phyloP scores from a whole-genome alignment of 2,797 vertebrate species.

The Malacoraja senta region DNA sequence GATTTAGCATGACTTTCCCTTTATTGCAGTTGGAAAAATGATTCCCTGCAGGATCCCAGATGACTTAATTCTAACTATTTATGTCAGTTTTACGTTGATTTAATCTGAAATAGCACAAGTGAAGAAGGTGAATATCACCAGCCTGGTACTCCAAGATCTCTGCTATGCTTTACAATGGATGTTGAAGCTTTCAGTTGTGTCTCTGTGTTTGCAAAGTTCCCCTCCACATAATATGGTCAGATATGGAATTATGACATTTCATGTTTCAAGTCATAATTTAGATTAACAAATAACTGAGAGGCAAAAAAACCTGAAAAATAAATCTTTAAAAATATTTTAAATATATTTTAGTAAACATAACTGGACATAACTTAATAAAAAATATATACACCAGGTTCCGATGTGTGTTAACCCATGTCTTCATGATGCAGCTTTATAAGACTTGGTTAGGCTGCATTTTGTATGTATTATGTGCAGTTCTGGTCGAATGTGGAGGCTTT shows the following conservation, averaged over 20 bases:
- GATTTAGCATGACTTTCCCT: background rate
- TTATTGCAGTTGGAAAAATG: background rate
- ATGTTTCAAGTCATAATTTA: background rate
- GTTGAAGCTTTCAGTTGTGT: background rate
- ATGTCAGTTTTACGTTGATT: background rate
- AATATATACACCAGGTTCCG: background rate
- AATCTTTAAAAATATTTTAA: background rate
- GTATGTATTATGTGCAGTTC: too few relatives aligned
- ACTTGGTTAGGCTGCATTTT: too few relatives aligned
- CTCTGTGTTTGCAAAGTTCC: background rate
- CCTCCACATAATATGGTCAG: background rate
- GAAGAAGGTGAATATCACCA: background rate
- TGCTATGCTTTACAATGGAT: background rate
- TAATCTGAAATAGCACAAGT: background rate
- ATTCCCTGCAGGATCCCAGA: background rate
- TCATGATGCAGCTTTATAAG: too few relatives aligned
- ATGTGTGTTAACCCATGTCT: too few relatives aligned
- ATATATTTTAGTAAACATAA: background rate
- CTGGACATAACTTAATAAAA: background rate
- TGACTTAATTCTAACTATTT: conserved; percentile 1
- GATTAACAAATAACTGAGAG: background rate
- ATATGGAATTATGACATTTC: background rate
- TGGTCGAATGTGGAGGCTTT: too few relatives aligned
- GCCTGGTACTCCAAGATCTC: background rate
- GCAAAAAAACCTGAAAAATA: background rate